A percentile compares a stretch with the other conserved stretches of the same genome.
phyloP scores from a whole-genome alignment of 2,888 invertebrate species.

The Tortricodes alternella region DNA sequence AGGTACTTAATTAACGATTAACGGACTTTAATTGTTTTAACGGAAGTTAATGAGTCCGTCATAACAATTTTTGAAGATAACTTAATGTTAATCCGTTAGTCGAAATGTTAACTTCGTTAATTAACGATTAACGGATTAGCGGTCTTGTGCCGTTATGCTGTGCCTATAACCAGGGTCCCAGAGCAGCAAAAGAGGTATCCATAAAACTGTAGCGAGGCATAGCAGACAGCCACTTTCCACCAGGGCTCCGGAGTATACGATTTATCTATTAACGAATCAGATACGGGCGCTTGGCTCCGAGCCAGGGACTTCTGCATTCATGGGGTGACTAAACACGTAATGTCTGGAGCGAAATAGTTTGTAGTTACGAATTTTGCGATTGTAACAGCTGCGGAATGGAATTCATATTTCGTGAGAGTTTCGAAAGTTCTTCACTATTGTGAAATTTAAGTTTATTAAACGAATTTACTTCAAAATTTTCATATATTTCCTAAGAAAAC shows the following conservation, averaged over 20 bases:
- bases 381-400: constrained; percentile 1
- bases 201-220: background rate
- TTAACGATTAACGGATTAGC: too few relatives aligned
- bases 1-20: too few relatives aligned
- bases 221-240: background rate
- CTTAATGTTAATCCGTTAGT: too few relatives aligned
- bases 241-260: constrained; percentile 35
- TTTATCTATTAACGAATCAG: constrained; percentile 64
- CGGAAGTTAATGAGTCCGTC: too few relatives aligned
- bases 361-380: constrained; percentile 14
- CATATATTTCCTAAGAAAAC: too few relatives aligned
- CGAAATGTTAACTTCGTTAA: too few relatives aligned
- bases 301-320: constrained; percentile 50
- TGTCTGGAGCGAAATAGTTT: constrained; percentile 30
- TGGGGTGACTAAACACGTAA: constrained; percentile 45
- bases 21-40: too few relatives aligned
- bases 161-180: constrained; percentile 1
- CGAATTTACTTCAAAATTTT: too few relatives aligned
- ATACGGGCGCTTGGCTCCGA: constrained; percentile 39
- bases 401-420: background rate
- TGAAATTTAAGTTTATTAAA: too few relatives aligned
- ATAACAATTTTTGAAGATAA: too few relatives aligned
- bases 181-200: background rate
- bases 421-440: background rate
- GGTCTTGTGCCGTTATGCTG: background rate